Evolutionary conservation across 2,113 vertebrate genomes (phyloP).

Genomic region (Ascaphus truei): DNA sequence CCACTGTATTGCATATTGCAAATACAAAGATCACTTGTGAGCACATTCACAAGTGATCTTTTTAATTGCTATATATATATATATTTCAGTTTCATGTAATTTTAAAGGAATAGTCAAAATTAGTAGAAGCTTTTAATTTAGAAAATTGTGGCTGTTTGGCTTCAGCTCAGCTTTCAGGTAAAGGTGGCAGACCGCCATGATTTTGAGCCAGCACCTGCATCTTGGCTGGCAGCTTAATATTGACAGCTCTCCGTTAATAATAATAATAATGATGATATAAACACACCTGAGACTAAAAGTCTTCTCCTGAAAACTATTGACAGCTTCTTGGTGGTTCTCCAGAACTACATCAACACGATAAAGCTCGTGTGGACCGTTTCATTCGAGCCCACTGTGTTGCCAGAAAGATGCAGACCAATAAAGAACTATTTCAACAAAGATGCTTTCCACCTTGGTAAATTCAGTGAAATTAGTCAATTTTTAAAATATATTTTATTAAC

Average conservation of each 20-base stretch:
- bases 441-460: not conserved
- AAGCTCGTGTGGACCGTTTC: not conserved
- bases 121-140: no score
- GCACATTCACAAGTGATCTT: no score
- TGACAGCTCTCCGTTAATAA: not conserved
- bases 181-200: not conserved
- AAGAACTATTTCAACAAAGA: not conserved
- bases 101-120: no score
- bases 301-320: not conserved
- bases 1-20: no score
- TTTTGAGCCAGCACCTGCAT: not conserved
- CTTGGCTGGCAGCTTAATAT: not conserved
- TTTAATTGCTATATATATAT: no score
- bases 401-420: not conserved
- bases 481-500: slow-evolving; percentile 2
- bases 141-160: no score
- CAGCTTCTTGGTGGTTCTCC: not conserved
- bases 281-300: not conserved
- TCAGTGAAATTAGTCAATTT: not conserved
- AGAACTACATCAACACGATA: not conserved
- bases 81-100: no score
- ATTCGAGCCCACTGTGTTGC: not conserved
- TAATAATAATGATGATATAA: not conserved
- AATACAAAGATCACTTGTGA: no score
- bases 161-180: no score